These are phyloP conservation scores for Echinarachnius parma DNA, from an alignment of 53 echinoderm and acorn worm species.

Conservation along the genomic window DNA sequence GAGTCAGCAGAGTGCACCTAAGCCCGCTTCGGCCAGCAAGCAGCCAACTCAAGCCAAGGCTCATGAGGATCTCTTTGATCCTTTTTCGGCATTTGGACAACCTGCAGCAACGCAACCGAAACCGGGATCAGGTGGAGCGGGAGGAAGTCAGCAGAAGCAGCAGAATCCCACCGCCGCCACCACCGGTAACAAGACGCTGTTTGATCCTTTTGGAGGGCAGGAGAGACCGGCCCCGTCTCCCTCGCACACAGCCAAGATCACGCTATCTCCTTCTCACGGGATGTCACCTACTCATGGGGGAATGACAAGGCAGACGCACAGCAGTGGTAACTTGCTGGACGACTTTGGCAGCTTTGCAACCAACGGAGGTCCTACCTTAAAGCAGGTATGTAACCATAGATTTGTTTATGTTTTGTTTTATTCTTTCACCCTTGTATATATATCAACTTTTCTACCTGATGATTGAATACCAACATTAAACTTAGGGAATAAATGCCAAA, in stretches of 20 bases:
- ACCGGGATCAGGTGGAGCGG: neutral
- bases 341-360: conserved; percentile 55
- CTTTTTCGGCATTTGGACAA: conserved; percentile 58
- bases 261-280: conserved; percentile 15
- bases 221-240: conserved; percentile 27
- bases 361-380: conserved; percentile 28
- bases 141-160: too few relatives aligned
- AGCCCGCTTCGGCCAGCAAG: neutral
- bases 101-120: conserved; percentile 24
- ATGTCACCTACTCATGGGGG: too few relatives aligned
- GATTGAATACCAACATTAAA: too few relatives aligned
- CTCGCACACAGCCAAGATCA: conserved; percentile 32
- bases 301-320: conserved; percentile 65
- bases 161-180: conserved; percentile 29
- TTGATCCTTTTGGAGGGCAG: conserved; percentile 68
- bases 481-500: too few relatives aligned
- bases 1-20: conserved; percentile 34
- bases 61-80: conserved; percentile 51
- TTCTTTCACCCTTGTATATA: too few relatives aligned
- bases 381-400: conserved; percentile 6
- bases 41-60: neutral
- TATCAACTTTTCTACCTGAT: too few relatives aligned
- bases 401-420: neutral
- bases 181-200: conserved; percentile 30
- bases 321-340: conserved; percentile 63